phyloP scores from a whole-genome alignment of 1,140 invertebrate genomes.

The Bombyx mori region DNA sequence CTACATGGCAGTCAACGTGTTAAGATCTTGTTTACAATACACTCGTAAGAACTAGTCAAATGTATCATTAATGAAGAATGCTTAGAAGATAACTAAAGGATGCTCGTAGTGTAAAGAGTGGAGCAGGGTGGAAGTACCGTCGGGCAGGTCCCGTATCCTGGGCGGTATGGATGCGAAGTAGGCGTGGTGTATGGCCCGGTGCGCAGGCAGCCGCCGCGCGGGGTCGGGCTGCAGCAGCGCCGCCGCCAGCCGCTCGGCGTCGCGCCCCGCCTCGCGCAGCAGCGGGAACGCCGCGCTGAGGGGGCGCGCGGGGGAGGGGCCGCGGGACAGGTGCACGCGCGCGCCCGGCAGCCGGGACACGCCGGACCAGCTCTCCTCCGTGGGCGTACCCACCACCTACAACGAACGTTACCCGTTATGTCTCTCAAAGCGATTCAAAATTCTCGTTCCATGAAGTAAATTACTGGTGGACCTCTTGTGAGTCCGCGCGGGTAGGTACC shows the following conservation, averaged over 20 bases:
- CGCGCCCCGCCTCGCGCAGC: constrained; percentile 84
- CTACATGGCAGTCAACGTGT: no score
- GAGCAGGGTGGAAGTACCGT: constrained; percentile 72
- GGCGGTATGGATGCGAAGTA: constrained; percentile 91
- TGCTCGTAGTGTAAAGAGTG: no score
- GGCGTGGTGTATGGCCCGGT: constrained; percentile 88
- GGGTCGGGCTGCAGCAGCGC: constrained; percentile 92
- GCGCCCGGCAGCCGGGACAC: constrained; percentile 90
- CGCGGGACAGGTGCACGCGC: constrained; percentile 81
- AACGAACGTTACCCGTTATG: background rate
- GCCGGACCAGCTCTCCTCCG: constrained; percentile 91
- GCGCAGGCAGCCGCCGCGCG: constrained; percentile 86
- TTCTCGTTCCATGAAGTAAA: no score
- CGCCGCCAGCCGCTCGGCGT: constrained; percentile 90
- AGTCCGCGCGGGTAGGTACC: no score
- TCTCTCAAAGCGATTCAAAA: no score
- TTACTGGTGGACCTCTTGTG: no score
- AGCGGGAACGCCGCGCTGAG: constrained; percentile 90
- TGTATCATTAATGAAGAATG: no score
- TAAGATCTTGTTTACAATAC: no score
- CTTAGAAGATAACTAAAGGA: no score
- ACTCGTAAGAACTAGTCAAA: no score
- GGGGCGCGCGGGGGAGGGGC: constrained; percentile 82
- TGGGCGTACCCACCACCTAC: constrained; percentile 91
- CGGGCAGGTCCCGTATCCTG: constrained; percentile 90